Base-by-base conservation (phyloP, 2,888 invertebrate genomes). In the Leucophenga montana region DNA sequence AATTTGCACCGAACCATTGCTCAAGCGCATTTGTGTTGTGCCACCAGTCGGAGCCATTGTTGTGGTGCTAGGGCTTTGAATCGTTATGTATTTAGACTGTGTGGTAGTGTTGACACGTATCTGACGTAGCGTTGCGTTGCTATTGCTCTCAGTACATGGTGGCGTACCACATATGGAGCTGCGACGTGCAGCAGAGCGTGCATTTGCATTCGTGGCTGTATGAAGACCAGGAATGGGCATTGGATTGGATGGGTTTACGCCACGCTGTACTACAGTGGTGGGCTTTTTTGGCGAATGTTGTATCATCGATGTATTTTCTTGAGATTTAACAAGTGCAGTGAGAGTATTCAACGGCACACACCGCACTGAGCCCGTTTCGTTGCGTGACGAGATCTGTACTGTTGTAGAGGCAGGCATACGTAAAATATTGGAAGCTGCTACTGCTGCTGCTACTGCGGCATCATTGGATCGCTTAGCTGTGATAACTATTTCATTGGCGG, bases 291-390 rank as follows among this genome's bases (percentile, higher is more conserved):
- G 9, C 11, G 39, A 1, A 5, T 14, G 57, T 9, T 13, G 56
- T 3, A 56, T 56, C 22, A 27, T 11, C 20, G 22, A 1, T 18
- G 53, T 53, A 22, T 56, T 61, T 33, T 16, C 44, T 9, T 13
- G 16, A 6, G 3, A 14, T 11, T 54, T 48, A 13, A 48, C 8
- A 3, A 27, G 20, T 44, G 69, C 73, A 6, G 74, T 72, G 6
- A 76, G 69, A 3, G 73, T 70, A 54, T 73, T 76, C 9, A 76
- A 67, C 1, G 76, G 76, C 50, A 76, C 74, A 57, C 76, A 76
- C 27, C 76, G 74, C 48, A 76, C 72, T 0, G 69, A 59, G 11
- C 71, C 67, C 1, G 50, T 14, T 9, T 68, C 67, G n/a, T 22
- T 61, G 14, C 50, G 14, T 20, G 31, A 11, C 3, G 50, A 18